Percentiles rank a stretch among this genome's conserved stretches.
Conservation (phyloP, 1,140 invertebrate species). For the Drosophila burlai region DNA sequence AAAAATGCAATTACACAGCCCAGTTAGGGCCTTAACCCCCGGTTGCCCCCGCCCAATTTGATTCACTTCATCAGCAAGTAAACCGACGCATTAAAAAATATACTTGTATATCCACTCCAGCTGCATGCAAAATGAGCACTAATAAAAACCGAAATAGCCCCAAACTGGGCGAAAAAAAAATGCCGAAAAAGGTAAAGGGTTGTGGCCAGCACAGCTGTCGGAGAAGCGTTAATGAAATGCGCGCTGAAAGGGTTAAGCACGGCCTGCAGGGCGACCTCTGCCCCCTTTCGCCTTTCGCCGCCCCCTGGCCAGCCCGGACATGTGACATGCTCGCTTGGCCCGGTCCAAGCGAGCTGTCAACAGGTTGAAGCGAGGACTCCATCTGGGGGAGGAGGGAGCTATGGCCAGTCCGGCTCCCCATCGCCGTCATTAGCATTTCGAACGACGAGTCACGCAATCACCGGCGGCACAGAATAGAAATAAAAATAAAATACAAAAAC, state of each 20-base stretch:
- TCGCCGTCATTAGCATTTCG: constrained; percentile 67
- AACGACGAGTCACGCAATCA: constrained; percentile 53
- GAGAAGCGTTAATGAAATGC: constrained; percentile 72
- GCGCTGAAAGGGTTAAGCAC: constrained; percentile 69
- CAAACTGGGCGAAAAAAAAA: constrained; percentile 42
- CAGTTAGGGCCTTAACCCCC: constrained; percentile 21
- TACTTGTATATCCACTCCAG: constrained; percentile 26
- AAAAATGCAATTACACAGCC: constrained; percentile 84
- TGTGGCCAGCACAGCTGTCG: constrained; percentile 16
- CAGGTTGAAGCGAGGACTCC: constrained; percentile 52
- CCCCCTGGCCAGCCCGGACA: constrained; percentile 25
- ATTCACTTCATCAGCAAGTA: constrained; percentile 84
- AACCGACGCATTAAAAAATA: constrained; percentile 80
- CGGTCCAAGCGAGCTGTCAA: constrained; percentile 49
- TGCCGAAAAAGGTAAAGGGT: constrained; percentile 27
- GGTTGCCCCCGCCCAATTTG: constrained; percentile 54
- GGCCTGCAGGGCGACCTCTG: constrained; percentile 9
- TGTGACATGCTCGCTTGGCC: constrained; percentile 64
- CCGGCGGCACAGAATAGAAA: constrained; percentile 21
- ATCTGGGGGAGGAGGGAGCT: not conserved
- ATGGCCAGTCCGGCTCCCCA: constrained; percentile 11
- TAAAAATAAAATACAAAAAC: constrained; percentile 16
- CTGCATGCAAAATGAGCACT: constrained; percentile 74
- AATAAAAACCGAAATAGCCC: constrained; percentile 62
- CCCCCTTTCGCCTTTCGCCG: not conserved